These are phyloP conservation scores for Ooceraea biroi DNA, from an alignment of 1,140 invertebrate species.

Conservation along the genomic window DNA sequence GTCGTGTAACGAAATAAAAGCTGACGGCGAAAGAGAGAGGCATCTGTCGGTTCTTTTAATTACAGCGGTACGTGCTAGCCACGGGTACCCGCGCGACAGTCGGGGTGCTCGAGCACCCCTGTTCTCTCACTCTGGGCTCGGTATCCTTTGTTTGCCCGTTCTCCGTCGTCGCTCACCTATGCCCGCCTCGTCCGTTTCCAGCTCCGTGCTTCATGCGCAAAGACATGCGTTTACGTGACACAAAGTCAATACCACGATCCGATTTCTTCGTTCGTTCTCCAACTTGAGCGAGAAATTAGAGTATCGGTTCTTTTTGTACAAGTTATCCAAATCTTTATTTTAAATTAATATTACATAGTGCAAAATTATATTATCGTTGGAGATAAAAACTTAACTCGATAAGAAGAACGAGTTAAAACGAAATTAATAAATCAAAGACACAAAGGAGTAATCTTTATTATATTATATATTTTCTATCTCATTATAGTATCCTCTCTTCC, in stretches of 20 bases:
- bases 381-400: constrained; percentile 12
- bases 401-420: not conserved
- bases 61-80: constrained; percentile 82
- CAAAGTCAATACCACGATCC: constrained; percentile 45
- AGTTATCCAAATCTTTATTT: constrained; percentile 6
- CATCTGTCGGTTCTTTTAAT: constrained; percentile 86
- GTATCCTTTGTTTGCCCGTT: constrained; percentile 81
- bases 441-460: not conserved
- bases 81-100: constrained; percentile 59
- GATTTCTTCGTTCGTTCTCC: not conserved
- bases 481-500: too few relatives aligned
- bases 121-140: constrained; percentile 61
- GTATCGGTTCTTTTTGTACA: not conserved
- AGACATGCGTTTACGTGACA: constrained; percentile 59
- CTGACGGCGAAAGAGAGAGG: constrained; percentile 76
- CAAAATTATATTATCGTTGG: not conserved
- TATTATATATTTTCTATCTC: not conserved
- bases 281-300: not conserved
- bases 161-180: constrained; percentile 62
- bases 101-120: constrained; percentile 43
- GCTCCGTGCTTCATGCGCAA: constrained; percentile 74
- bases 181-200: constrained; percentile 64
- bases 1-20: constrained; percentile 84
- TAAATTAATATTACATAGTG: constrained; percentile 5
- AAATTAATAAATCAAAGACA: not conserved